Percentiles rank a stretch among this genome's conserved stretches.
These are phyloP conservation scores for Eulemur macaco DNA, from an alignment of 2,113 vertebrate genomes.

Conservation along the genomic window DNA sequence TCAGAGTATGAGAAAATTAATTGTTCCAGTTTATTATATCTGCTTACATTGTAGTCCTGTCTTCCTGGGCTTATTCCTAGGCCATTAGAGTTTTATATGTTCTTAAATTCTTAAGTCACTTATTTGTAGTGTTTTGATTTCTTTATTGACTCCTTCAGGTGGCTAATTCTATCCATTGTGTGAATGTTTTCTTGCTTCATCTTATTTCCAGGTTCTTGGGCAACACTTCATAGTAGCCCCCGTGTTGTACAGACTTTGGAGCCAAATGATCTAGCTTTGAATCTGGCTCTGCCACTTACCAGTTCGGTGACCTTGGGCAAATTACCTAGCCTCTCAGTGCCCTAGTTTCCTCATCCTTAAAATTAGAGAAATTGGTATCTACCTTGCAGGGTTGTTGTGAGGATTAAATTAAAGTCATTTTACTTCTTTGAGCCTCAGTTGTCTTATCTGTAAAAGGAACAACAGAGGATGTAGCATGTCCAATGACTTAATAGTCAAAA, in stretches of 20 bases:
- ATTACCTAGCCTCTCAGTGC: conserved; percentile 41
- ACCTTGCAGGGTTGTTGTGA: neutral
- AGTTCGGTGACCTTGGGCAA: neutral
- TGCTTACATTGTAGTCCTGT: neutral
- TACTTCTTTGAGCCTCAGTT: neutral
- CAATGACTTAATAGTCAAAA: conserved; percentile 27
- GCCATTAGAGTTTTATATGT: neutral
- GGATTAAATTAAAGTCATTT: conserved; percentile 1
- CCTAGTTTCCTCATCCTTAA: neutral
- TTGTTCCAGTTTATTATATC: neutral
- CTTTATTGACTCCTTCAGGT: neutral
- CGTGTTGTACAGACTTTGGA: conserved; percentile 5
- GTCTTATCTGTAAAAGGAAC: conserved; percentile 37
- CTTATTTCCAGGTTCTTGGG: conserved; percentile 30
- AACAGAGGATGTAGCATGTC: neutral
- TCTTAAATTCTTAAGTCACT: conserved; percentile 21
- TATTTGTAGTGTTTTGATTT: conserved; percentile 40
- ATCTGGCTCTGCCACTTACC: neutral
- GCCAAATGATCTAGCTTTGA: conserved; percentile 32
- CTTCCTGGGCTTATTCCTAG: neutral
- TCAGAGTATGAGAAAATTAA: neutral
- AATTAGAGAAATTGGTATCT: neutral
- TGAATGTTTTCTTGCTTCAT: conserved; percentile 31
- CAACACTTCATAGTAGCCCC: neutral
- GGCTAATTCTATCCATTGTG: neutral